These are phyloP conservation scores for Actenoides hombroni DNA, from an alignment of 2,113 vertebrate species.

Conservation along the genomic window DNA sequence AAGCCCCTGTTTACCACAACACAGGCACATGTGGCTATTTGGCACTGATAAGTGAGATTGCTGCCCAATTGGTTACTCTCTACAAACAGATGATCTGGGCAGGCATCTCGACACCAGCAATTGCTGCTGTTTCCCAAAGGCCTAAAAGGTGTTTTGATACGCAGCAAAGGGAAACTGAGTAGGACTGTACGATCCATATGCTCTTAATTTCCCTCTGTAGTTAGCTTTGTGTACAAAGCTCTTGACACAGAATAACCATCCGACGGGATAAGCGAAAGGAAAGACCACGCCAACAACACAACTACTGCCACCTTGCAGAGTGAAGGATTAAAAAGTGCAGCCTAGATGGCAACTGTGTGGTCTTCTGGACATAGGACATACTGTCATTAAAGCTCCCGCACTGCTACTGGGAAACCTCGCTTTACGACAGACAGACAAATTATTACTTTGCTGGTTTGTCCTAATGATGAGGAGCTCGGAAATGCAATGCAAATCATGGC, in stretches of 20 bases:
- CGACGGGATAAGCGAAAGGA: background rate
- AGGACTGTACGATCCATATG: fast-evolving
- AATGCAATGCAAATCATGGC: conserved; percentile 25
- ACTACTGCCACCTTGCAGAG: background rate
- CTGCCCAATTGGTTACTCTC: background rate
- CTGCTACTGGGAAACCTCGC: background rate
- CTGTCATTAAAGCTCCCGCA: background rate
- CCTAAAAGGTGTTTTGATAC: background rate
- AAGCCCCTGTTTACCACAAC: background rate
- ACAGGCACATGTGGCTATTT: background rate
- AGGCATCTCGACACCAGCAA: conserved; percentile 17
- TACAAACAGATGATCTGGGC: background rate
- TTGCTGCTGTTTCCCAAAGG: background rate
- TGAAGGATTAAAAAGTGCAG: background rate
- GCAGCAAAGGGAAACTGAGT: background rate
- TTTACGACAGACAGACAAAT: conserved; percentile 23
- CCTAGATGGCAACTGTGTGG: background rate
- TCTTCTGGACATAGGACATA: fast-evolving
- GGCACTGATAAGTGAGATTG: background rate
- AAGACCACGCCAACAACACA: background rate
- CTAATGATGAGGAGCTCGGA: background rate
- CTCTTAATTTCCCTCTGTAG: background rate
- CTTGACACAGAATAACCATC: background rate
- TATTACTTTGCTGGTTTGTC: background rate
- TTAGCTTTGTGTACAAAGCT: background rate